Base-by-base conservation (phyloP, 1,140 invertebrate genomes). In the Pseudobourletiella spinata region DNA sequence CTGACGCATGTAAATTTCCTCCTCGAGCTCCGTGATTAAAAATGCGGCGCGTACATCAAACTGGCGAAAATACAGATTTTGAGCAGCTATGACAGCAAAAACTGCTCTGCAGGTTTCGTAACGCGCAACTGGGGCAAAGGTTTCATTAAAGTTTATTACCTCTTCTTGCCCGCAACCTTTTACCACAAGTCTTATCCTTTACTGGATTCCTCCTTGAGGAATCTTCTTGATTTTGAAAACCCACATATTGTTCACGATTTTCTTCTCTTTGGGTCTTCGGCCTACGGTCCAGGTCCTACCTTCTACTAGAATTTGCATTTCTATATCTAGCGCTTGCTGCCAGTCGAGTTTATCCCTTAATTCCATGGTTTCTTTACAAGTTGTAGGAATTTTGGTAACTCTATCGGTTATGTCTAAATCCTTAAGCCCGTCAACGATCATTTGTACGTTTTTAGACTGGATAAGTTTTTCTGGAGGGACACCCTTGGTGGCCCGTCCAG, bases 1-100 rank as follows among this genome's bases (percentile, higher is more conserved):
- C 57, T 74, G 70, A 32, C 73, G 46, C 71, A 78, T 77, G 57
- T 72, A 77, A 14, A 77, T 69, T 50, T 72, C 69, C 66, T 78
- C 73, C 4, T 77, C 65, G 42, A 77, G 63, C 1, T 69, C 46
- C 25, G 73, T 73, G 68, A 77, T 73, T 22, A 78, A 58, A 52
- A 76, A 78, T 3, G 75, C 73, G 2, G 72, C 73, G 61, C 64
- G 66, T 3, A 76, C 68, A 66, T 78, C 73, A 42, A 76, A 63
- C 29, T 76, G 72, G 6, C 59, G 51, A 0, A 76, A 61, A n/a
- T 72, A 50, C n/a, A 74, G 65, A 55, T 71, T 67, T 50, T 71
- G 58, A 24, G 72, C 51, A 16, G 72, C 73, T 50, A 71, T 66
- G 39, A 77, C 39, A 3, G 69, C 65, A 54, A 79, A 61, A 29